These are phyloP conservation scores for Cataglyphis altisquamis DNA, from an alignment of 2,888 invertebrate species.

Conservation along the genomic window DNA sequence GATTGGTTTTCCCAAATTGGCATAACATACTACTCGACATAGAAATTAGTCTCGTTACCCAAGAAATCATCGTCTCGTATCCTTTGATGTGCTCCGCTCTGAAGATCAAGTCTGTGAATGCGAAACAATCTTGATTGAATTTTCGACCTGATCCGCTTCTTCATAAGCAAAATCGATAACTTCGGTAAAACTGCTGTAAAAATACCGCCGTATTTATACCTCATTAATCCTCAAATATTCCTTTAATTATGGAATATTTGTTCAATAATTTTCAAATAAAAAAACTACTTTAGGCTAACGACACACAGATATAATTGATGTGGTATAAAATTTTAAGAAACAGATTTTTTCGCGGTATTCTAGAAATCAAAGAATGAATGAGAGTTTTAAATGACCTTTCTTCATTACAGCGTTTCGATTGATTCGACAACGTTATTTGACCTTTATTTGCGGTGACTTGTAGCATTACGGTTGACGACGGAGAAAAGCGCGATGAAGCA, in stretches of 20 bases:
- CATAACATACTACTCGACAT: slow-evolving; percentile 54
- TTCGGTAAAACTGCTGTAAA: not conserved
- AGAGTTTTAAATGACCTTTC: not conserved
- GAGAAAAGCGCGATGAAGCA: slow-evolving; percentile 29
- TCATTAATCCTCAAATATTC: not conserved
- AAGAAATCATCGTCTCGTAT: slow-evolving; percentile 35
- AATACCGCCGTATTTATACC: not conserved
- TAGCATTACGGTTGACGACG: slow-evolving; percentile 18
- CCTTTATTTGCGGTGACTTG: slow-evolving; percentile 57
- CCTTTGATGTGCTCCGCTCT: slow-evolving; percentile 29
- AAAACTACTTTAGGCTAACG: not conserved
- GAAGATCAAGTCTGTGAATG: not conserved
- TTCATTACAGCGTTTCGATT: slow-evolving; percentile 9
- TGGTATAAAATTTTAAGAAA: not conserved
- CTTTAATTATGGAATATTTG: not conserved
- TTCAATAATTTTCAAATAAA: not conserved
- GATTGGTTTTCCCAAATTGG: slow-evolving; percentile 56
- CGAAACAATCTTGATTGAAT: slow-evolving; percentile 26
- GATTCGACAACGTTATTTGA: slow-evolving; percentile 55
- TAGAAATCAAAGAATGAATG: not conserved
- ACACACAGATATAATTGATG: not conserved
- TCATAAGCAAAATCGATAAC: not conserved
- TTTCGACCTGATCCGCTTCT: not conserved
- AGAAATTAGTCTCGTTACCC: slow-evolving; percentile 61
- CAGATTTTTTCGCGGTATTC: not conserved